Conservation (phyloP, 2,888 invertebrate species). For the Argyresthia albistria region DNA sequence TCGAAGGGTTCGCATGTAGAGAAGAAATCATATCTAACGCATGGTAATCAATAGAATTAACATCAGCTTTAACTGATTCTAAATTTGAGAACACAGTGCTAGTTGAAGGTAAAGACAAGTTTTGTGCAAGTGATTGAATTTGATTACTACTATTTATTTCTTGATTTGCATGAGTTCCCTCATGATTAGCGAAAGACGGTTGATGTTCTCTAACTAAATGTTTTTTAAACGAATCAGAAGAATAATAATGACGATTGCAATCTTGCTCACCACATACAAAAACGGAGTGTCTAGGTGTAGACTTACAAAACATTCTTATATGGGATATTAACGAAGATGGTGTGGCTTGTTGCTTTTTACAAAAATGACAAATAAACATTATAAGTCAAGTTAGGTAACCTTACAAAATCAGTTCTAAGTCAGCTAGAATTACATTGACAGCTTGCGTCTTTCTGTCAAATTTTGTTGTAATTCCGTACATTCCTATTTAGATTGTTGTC, state of each 20-base stretch:
- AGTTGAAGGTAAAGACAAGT: no score
- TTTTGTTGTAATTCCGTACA: slow-evolving; percentile 6
- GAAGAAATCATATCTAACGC: slow-evolving; percentile 2
- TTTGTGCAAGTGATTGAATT: neutral
- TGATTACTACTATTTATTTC: neutral
- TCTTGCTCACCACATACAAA: neutral
- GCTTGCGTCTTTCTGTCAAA: slow-evolving; percentile 2
- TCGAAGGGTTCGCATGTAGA: no score
- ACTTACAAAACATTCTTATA: neutral
- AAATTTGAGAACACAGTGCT: no score
- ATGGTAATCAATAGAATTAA: neutral
- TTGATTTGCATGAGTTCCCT: neutral
- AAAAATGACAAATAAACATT: neutral
- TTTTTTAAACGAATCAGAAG: neutral
- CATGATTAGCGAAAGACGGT: neutral
- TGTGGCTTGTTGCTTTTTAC: neutral
- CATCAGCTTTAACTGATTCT: no score
- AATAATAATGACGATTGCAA: neutral
- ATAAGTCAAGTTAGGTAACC: neutral
- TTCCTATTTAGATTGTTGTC: slow-evolving; percentile 7
- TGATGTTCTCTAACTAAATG: neutral
- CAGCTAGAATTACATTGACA: neutral
- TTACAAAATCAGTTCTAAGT: neutral
- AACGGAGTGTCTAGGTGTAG: neutral
- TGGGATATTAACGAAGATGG: neutral